These are phyloP conservation scores for Passer montanus DNA, from an alignment of 2,113 vertebrate genomes.

Conservation along the genomic window DNA sequence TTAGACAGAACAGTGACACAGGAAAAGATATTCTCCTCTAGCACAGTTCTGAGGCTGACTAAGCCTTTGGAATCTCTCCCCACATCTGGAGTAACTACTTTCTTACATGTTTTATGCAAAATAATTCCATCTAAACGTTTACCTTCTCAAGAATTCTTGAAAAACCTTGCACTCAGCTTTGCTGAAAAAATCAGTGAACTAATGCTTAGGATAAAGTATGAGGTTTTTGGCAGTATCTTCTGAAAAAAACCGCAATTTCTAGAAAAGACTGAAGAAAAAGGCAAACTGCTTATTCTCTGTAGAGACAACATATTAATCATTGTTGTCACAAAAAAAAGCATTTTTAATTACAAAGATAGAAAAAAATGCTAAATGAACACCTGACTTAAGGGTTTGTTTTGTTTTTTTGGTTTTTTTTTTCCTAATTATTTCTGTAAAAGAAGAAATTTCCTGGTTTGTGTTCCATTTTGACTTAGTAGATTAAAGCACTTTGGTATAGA, in stretches of 20 bases:
- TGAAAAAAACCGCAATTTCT: not conserved
- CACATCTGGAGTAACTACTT: slow-evolving; percentile 35
- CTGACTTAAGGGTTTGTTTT: not conserved
- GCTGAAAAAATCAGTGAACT: not conserved
- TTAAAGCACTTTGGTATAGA: not conserved
- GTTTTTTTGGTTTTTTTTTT: not conserved
- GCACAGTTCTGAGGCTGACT: slow-evolving; percentile 8
- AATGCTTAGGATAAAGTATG: not conserved
- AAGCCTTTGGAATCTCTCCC: slow-evolving; percentile 36
- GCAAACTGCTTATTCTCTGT: not conserved
- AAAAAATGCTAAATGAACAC: not conserved
- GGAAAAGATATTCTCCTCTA: slow-evolving; percentile 34
- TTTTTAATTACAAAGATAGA: not conserved
- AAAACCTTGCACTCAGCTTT: not conserved
- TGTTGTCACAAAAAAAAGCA: not conserved
- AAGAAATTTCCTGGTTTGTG: not conserved
- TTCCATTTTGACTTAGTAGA: not conserved
- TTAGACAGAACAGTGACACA: slow-evolving; percentile 40
- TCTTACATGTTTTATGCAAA: slow-evolving; percentile 6
- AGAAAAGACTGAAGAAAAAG: not conserved
- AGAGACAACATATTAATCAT: not conserved
- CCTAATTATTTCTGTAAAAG: not conserved
- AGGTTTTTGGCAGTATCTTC: not conserved
- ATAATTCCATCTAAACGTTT: not conserved
- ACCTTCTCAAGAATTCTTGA: not conserved